Percentiles rank a stretch among this genome's conserved stretches.
phyloP scores from a whole-genome alignment of 2,797 vertebrate species.

The Florisuga fusca region DNA sequence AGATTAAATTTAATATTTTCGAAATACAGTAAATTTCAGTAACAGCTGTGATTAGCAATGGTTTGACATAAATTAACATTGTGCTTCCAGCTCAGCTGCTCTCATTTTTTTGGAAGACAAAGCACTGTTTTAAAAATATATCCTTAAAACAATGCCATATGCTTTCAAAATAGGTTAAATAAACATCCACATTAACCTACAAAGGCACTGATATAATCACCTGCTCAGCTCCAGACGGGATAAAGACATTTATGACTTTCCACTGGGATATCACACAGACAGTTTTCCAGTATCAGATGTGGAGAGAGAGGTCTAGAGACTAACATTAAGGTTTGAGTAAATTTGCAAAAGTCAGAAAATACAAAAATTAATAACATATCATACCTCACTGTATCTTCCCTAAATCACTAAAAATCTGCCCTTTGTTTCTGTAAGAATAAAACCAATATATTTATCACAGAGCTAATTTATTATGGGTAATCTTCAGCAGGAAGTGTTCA shows the following conservation, averaged over 20 bases:
- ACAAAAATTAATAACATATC: neutral
- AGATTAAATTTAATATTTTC: slow-evolving; percentile 18
- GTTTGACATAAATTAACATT: slow-evolving; percentile 21
- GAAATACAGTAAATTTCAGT: neutral
- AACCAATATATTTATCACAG: neutral
- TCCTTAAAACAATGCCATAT: neutral
- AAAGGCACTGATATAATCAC: neutral
- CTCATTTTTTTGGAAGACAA: neutral
- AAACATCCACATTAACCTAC: neutral
- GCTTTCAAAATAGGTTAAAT: slow-evolving; percentile 2
- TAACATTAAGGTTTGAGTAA: neutral
- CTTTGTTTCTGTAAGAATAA: neutral
- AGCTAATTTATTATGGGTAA: neutral
- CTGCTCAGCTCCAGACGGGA: neutral
- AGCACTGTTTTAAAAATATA: neutral
- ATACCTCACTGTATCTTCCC: neutral
- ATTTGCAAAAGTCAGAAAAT: neutral
- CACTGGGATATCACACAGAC: neutral
- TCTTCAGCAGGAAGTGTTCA: neutral
- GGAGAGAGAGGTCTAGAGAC: neutral
- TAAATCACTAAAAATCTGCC: neutral
- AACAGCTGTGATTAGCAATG: neutral
- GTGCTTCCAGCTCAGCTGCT: slow-evolving; percentile 9
- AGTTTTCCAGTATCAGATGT: neutral
- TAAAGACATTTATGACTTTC: neutral